A percentile compares a stretch with the other conserved stretches of the same genome.
phyloP scores from a whole-genome alignment of 1,140 invertebrate species.

The Temnothorax curvispinosus region DNA sequence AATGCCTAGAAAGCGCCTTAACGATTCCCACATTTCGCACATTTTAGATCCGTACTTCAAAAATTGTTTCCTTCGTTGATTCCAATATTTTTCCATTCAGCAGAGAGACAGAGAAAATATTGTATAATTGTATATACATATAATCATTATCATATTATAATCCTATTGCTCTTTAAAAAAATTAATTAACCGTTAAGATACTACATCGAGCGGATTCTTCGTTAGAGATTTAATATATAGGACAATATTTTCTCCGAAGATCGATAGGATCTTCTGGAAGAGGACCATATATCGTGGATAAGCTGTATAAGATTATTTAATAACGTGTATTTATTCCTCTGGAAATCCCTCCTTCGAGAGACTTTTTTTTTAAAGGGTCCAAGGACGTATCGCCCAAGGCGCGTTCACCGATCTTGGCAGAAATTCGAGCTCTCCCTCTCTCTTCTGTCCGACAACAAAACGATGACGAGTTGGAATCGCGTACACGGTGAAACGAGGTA shows the following conservation, averaged over 20 bases:
- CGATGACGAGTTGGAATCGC: slow-evolving; percentile 69
- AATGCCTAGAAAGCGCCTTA: neutral
- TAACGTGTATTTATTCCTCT: slow-evolving; percentile 16
- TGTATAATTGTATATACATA: neutral
- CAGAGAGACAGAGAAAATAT: neutral
- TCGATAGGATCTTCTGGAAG: neutral
- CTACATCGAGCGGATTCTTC: neutral
- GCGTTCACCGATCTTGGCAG: slow-evolving; percentile 69
- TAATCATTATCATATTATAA: no score
- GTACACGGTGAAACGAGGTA: slow-evolving; percentile 71
- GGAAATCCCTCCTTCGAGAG: neutral
- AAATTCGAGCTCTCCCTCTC: slow-evolving; percentile 76
- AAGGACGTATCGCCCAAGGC: slow-evolving; percentile 63
- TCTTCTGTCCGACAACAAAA: slow-evolving; percentile 72
- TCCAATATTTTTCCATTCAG: neutral
- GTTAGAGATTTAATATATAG: neutral
- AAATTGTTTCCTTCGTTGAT: neutral
- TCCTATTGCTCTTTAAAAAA: neutral
- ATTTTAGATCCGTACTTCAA: no score
- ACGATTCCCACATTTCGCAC: neutral
- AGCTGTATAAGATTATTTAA: neutral
- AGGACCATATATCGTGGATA: neutral
- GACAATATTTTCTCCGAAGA: neutral
- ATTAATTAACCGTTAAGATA: neutral
- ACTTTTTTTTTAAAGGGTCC: slow-evolving; percentile 34